phyloP scores from a whole-genome alignment of 2,888 invertebrate genomes.

The Ischnus inquisitorius region DNA sequence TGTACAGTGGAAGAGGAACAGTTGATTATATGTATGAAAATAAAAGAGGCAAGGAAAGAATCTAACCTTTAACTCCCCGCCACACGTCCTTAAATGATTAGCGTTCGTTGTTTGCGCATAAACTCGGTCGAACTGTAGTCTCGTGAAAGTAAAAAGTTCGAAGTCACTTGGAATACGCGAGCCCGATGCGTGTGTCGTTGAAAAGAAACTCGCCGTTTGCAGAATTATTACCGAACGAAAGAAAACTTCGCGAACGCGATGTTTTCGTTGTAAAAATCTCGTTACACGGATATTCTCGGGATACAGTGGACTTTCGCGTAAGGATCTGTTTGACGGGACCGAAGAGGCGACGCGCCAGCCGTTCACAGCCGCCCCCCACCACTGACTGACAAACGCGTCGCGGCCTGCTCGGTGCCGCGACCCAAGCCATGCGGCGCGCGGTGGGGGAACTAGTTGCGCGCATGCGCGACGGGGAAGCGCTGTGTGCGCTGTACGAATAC shows the following conservation, averaged over 20 bases:
- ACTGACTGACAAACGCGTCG: no score
- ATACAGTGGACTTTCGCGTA: constrained; percentile 18
- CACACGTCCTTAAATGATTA: constrained; percentile 65
- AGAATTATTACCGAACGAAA: no score
- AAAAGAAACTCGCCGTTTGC: no score
- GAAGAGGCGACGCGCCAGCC: no score
- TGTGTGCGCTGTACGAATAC: no score
- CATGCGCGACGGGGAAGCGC: no score
- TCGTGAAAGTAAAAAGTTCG: constrained; percentile 6
- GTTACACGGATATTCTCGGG: constrained; percentile 73
- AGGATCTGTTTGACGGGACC: no score
- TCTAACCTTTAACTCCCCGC: constrained; percentile 65
- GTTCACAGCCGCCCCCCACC: no score
- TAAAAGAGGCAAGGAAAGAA: constrained; percentile 74
- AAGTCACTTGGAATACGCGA: neutral
- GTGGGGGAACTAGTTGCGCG: no score
- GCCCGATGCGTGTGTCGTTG: neutral
- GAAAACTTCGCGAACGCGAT: neutral
- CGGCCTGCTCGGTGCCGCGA: no score
- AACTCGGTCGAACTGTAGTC: constrained; percentile 28
- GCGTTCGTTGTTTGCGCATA: constrained; percentile 47
- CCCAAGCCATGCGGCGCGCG: no score
- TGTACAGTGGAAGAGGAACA: constrained; percentile 75
- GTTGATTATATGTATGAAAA: constrained; percentile 76
- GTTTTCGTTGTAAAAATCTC: constrained; percentile 71